These are phyloP conservation scores for Pinctada fucata DNA, from an alignment of 2,888 invertebrate species.

Conservation along the genomic window DNA sequence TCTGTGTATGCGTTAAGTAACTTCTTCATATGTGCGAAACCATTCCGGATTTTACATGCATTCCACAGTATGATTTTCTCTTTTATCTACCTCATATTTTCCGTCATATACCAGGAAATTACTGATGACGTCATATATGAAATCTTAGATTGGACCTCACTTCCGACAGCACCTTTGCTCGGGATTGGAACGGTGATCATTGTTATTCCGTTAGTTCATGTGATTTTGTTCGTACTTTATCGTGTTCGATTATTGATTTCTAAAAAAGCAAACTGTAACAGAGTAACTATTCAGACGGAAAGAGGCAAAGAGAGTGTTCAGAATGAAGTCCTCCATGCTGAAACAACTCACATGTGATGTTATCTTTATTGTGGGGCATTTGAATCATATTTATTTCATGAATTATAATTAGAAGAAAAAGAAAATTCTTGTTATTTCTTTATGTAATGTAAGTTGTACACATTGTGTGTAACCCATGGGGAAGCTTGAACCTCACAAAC, in stretches of 20 bases:
- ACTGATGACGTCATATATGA: conserved; percentile 50
- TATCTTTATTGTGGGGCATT: no score
- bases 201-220: conserved; percentile 47
- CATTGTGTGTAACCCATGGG: no score
- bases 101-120: conserved; percentile 46
- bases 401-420: no score
- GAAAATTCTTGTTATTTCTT: no score
- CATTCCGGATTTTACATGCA: conserved; percentile 51
- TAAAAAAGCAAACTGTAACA: background rate
- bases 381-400: no score
- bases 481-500: no score
- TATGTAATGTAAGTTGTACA: no score
- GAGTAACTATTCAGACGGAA: no score
- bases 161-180: conserved; percentile 30
- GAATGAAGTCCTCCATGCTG: no score
- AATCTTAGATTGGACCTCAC: conserved; percentile 48
- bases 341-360: no score
- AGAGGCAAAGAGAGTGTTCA: no score
- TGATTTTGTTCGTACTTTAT: conserved; percentile 27
- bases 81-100: conserved; percentile 49
- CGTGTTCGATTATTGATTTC: conserved; percentile 1
- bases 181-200: conserved; percentile 31
- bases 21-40: conserved; percentile 47
- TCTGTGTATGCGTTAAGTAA: conserved; percentile 46
- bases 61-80: conserved; percentile 49